Conservation (phyloP, 2,797 vertebrate species). For the Scolopax bukidnonensis region DNA sequence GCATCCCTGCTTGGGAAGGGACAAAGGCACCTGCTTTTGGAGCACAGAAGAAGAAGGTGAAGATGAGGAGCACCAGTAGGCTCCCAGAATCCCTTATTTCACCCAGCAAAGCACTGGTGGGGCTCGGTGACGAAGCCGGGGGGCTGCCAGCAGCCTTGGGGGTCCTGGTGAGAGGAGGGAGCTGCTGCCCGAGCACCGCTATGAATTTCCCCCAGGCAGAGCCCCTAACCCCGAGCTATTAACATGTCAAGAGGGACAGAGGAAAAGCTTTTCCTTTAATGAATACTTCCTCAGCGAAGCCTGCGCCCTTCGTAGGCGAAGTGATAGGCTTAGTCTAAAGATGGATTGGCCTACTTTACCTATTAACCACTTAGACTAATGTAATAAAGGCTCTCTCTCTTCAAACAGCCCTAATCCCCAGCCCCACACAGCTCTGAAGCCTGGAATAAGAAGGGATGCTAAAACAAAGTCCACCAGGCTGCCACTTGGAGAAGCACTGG, state of each 20-base stretch:
- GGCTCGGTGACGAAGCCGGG: neutral
- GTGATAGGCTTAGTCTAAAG: slow-evolving; percentile 70
- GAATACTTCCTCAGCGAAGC: slow-evolving; percentile 21
- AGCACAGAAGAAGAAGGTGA: neutral
- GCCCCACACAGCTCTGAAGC: neutral
- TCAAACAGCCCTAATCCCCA: slow-evolving; percentile 57
- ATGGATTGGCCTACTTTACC: slow-evolving; percentile 86
- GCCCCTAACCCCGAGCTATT: slow-evolving; percentile 35
- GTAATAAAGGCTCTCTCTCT: slow-evolving; percentile 59
- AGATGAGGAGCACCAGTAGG: neutral
- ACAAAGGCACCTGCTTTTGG: neutral
- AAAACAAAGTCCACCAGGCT: neutral
- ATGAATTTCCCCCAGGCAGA: neutral
- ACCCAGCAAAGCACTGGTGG: neutral
- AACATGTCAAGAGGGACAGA: slow-evolving; percentile 30
- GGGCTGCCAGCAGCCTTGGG: neutral
- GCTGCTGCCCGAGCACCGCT: neutral
- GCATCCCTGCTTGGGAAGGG: neutral
- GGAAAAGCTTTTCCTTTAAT: slow-evolving; percentile 61
- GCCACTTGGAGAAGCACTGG: neutral
- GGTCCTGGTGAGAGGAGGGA: neutral
- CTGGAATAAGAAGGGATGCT: neutral
- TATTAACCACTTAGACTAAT: slow-evolving; percentile 84
- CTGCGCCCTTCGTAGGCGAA: neutral
- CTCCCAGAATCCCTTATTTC: neutral